Percentiles rank a stretch among this genome's conserved stretches.
These are phyloP conservation scores for Phyllostomus hastatus DNA, from an alignment of 2,113 vertebrate species.

Conservation along the genomic window DNA sequence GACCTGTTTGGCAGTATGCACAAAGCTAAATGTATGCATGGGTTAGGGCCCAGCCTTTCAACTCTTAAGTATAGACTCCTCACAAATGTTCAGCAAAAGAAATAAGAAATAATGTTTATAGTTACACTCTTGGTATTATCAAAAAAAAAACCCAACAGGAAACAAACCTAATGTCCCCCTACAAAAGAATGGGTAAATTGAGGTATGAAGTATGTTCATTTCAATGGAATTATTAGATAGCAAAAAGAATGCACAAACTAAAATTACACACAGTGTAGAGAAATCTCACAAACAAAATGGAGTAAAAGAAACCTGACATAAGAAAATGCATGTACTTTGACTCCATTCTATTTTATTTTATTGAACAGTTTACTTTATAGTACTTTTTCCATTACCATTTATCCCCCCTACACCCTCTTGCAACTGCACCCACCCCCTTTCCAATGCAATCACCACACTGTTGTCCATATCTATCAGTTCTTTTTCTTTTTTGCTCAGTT, in stretches of 20 bases:
- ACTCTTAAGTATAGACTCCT: neutral
- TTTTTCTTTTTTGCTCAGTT: no score
- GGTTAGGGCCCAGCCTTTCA: neutral
- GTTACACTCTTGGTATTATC: neutral
- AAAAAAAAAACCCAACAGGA: neutral
- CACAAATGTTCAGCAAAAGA: neutral
- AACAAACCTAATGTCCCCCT: neutral
- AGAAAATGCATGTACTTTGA: neutral
- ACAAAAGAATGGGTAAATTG: neutral
- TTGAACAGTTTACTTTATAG: no score
- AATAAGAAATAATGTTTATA: neutral
- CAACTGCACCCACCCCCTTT: no score
- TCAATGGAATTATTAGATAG: neutral
- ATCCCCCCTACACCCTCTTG: no score
- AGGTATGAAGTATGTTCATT: neutral
- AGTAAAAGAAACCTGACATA: neutral
- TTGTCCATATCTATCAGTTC: no score
- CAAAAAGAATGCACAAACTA: neutral
- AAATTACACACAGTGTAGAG: neutral
- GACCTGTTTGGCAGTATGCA: neutral
- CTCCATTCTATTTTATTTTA: neutral
- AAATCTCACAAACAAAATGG: neutral
- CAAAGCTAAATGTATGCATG: neutral
- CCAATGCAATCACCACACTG: no score
- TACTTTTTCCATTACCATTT: no score